Evolutionary conservation across 92 coral and sea anemone species (phyloP).

Genomic region (Scolanthus callimorphus): DNA sequence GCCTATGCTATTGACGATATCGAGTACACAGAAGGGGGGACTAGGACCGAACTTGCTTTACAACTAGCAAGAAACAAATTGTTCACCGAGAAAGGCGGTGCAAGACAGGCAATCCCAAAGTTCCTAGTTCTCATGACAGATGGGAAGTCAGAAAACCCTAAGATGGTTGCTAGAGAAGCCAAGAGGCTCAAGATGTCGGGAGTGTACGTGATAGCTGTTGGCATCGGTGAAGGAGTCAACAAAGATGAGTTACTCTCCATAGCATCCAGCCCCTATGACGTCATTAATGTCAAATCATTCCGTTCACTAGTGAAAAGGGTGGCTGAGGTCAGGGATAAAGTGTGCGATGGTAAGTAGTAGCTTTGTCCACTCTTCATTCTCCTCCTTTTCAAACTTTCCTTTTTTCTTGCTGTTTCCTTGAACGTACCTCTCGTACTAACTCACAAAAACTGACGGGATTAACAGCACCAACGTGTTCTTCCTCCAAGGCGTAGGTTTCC

Average conservation of each 20-base stretch:
- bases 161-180: slow-evolving; percentile 21
- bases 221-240: slow-evolving; percentile 58
- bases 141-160: slow-evolving; percentile 16
- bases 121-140: slow-evolving; percentile 41
- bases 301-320: slow-evolving; percentile 30
- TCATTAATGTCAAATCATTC: slow-evolving; percentile 39
- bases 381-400: too few species aligned
- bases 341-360: background rate
- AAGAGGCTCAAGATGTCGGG: slow-evolving; percentile 21
- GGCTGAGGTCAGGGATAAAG: slow-evolving; percentile 16
- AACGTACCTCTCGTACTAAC: too few species aligned
- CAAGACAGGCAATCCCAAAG: slow-evolving; percentile 35
- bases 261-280: slow-evolving; percentile 47
- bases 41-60: slow-evolving; percentile 33
- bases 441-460: too few species aligned
- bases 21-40: slow-evolving; percentile 19
- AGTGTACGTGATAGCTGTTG: slow-evolving; percentile 56
- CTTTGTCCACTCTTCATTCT: too few species aligned
- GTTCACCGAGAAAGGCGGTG: slow-evolving; percentile 22
- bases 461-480: too few species aligned
- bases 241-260: slow-evolving; percentile 41
- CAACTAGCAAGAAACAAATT: slow-evolving; percentile 25
- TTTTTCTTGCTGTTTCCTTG: too few species aligned
- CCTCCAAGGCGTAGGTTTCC: too few species aligned
- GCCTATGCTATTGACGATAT: slow-evolving; percentile 29